Conservation (phyloP, 2,797 vertebrate genomes). For the Glossophaga mutica region DNA sequence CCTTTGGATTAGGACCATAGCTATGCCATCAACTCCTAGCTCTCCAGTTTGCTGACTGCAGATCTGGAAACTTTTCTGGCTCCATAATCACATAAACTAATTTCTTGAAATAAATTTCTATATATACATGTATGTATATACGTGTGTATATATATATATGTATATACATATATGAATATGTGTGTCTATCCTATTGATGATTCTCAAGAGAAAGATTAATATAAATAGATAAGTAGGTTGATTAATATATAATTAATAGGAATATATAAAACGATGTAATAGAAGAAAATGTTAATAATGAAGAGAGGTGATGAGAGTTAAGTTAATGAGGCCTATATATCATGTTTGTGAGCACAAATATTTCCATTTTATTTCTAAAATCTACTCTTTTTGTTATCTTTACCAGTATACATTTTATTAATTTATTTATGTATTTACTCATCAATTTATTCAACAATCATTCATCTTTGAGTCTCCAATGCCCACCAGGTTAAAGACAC, state of each 20-base stretch:
- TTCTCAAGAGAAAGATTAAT: neutral
- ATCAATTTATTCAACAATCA: neutral
- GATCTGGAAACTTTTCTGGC: neutral
- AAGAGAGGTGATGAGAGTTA: neutral
- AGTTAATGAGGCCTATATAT: neutral
- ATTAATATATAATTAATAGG: neutral
- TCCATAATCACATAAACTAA: neutral
- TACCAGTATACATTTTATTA: neutral
- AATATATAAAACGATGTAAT: neutral
- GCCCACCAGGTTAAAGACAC: neutral
- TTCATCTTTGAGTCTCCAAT: neutral
- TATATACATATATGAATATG: rapidly evolving
- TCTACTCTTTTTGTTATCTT: neutral
- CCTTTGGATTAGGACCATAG: neutral
- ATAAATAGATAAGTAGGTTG: neutral
- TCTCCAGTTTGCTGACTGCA: neutral
- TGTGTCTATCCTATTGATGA: neutral
- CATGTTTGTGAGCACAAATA: neutral
- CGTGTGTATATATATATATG: rapidly evolving
- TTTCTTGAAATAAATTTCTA: neutral
- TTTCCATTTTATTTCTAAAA: neutral
- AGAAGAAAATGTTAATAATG: neutral
- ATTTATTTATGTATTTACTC: neutral
- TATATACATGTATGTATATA: rapidly evolving
- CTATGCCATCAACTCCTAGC: rapidly evolving